phyloP scores from a whole-genome alignment of 1,140 invertebrate species.

The Idris sp. region DNA sequence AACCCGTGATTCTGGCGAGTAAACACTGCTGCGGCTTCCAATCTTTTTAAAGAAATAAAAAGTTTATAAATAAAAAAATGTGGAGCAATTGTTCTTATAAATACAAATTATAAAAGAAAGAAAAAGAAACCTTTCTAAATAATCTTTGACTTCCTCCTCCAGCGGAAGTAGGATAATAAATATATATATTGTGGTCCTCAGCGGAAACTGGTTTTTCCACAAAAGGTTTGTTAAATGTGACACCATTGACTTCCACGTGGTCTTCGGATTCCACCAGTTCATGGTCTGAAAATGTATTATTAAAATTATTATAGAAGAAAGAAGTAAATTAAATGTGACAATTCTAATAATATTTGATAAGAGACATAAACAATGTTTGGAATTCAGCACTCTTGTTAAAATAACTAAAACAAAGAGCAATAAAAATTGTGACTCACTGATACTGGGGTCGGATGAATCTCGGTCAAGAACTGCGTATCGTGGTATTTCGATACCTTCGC shows the following conservation, averaged over 20 bases:
- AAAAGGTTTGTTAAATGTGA: slow-evolving; percentile 99
- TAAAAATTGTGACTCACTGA: slow-evolving; percentile 80
- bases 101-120: too few species aligned
- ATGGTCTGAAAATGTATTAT: slow-evolving; percentile 88
- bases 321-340: too few species aligned
- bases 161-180: slow-evolving; percentile 99
- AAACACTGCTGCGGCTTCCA: slow-evolving; percentile 98
- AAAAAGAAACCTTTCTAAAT: slow-evolving; percentile 98
- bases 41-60: slow-evolving; percentile 82
- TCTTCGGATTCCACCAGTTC: slow-evolving; percentile 98
- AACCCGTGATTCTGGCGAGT: slow-evolving; percentile 96
- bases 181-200: slow-evolving; percentile 99
- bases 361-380: too few species aligned
- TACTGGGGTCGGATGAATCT: slow-evolving; percentile 92
- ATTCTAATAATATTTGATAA: too few species aligned
- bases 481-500: slow-evolving; percentile 97
- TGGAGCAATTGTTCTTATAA: too few species aligned
- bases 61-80: too few species aligned
- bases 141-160: slow-evolving; percentile 97
- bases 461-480: slow-evolving; percentile 97
- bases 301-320: too few species aligned
- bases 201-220: slow-evolving; percentile 99
- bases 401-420: slow-evolving; percentile 7
- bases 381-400: too few species aligned
- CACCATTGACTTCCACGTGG: slow-evolving; percentile 98